Base-by-base conservation (phyloP, 2,113 vertebrate species). In the Hippopotamus amphibius region DNA sequence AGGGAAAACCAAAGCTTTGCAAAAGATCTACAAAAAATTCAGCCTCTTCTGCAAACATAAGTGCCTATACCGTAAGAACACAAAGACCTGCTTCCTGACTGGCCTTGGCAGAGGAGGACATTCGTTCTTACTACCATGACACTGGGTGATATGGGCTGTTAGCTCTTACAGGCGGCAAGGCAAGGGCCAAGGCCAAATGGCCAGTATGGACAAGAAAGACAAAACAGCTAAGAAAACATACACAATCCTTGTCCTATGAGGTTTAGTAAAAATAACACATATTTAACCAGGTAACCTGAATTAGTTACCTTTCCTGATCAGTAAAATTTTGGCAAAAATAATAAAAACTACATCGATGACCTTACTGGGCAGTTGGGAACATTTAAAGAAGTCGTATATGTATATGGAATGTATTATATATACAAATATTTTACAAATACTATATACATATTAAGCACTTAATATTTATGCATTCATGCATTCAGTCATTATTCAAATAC, bases 121-220 rank as follows among this genome's bases (percentile, higher is more conserved):
- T 1, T 24, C 13, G 11, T 71, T 90, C 46, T 19, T 16, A 17
- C 48, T 26, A 17, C 30, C 53, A 10, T 21, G 17, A n/a, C 15
- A 2, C 4, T 5, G 57, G 53, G 1, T 50, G 17, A 61, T 0
- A 0, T 24, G 65, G 19, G 10, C 66, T 74, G 48, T 53, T 50
- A 24, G 16, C 76, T 59, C n/a, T 41, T 26, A 4, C 1, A 12
- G 37, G 57, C 12, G 6, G 22, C 65, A 74, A 24, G 15, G 48
- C 9, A 37, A 16, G 55, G 46, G 26, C 30, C n/a, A 30, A 17
- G 50, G 7, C 3, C 53, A 30, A 65, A 8, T 13, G 43, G 16
- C 3, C 41, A 11, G 10, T 5, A 55, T 10, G 30, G 33, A 33
- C 3, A 6, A 79, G 13, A 13, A 86, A 33, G 22, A 21, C 17